phyloP scores from a whole-genome alignment of 2,888 invertebrate genomes.

The Aphidius colemani region DNA sequence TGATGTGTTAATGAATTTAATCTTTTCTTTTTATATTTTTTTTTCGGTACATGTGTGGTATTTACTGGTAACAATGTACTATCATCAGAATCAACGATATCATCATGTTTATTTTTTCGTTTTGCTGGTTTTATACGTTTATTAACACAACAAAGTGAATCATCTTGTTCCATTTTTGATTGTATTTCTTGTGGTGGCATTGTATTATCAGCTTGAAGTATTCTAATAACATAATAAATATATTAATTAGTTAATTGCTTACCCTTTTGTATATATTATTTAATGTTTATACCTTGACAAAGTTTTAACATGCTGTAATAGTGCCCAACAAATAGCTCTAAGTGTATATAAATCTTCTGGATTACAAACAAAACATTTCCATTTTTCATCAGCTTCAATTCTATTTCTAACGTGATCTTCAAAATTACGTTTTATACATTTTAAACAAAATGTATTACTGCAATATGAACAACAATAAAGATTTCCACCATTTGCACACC shows the following conservation, averaged over 20 bases:
- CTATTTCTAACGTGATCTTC: constrained; percentile 69
- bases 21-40: constrained; percentile 28
- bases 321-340: constrained; percentile 74
- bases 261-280: constrained; percentile 3
- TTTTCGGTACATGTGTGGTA: constrained; percentile 30
- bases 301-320: constrained; percentile 66
- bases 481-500: constrained; percentile 82
- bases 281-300: constrained; percentile 44
- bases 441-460: constrained; percentile 63
- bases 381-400: constrained; percentile 78
- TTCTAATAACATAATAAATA: constrained; percentile 36
- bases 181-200: constrained; percentile 45
- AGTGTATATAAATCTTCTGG: constrained; percentile 69
- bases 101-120: constrained; percentile 36
- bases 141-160: constrained; percentile 48
- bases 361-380: constrained; percentile 80
- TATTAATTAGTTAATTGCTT: constrained; percentile 5
- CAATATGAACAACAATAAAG: constrained; percentile 81
- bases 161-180: constrained; percentile 52
- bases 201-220: constrained; percentile 44
- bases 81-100: constrained; percentile 47
- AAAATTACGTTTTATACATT: constrained; percentile 76
- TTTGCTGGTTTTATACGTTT: constrained; percentile 40
- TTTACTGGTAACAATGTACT: constrained; percentile 36
- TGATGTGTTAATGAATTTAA: constrained; percentile 2